Conservation (phyloP, 2,888 invertebrate species). For the Dynastes hyllus region DNA sequence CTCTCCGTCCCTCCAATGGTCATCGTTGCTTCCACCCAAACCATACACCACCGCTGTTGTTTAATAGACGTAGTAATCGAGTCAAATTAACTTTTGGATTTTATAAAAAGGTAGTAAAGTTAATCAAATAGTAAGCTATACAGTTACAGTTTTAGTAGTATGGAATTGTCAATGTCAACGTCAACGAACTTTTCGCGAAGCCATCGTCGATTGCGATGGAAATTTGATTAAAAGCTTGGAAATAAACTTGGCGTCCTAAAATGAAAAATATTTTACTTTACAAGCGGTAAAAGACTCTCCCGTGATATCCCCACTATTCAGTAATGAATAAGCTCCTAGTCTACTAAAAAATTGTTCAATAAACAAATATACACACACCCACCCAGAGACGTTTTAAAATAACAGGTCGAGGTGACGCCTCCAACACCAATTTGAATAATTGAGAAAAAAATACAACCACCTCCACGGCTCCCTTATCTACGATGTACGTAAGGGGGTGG, state of each 20-base stretch:
- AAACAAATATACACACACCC: not conserved
- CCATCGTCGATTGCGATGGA: not conserved
- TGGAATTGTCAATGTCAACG: not conserved
- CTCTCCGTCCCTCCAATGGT: too few relatives aligned
- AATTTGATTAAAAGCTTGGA: not conserved
- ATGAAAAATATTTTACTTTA: too few relatives aligned
- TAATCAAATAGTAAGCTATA: constrained; percentile 62
- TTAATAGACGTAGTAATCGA: constrained; percentile 66
- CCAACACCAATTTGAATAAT: constrained; percentile 47
- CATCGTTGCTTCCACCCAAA: not conserved
- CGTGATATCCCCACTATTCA: not conserved
- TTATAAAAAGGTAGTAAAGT: constrained; percentile 65
- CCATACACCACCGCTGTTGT: not conserved
- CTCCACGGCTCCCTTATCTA: too few relatives aligned
- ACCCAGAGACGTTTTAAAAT: constrained; percentile 18
- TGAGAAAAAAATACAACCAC: constrained; percentile 43
- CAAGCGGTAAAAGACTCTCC: not conserved
- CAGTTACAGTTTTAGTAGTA: not conserved
- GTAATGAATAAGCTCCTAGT: not conserved
- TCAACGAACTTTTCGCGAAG: not conserved
- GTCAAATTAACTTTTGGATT: constrained; percentile 67
- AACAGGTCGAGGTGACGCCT: not conserved
- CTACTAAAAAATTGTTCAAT: not conserved
- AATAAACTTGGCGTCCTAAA: too few relatives aligned
- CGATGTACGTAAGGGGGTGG: not conserved